Evolutionary conservation across 2,888 invertebrate species (phyloP), one percentile per base, ranked within the genome.

Genomic region (Anthophora plumipes): DNA sequence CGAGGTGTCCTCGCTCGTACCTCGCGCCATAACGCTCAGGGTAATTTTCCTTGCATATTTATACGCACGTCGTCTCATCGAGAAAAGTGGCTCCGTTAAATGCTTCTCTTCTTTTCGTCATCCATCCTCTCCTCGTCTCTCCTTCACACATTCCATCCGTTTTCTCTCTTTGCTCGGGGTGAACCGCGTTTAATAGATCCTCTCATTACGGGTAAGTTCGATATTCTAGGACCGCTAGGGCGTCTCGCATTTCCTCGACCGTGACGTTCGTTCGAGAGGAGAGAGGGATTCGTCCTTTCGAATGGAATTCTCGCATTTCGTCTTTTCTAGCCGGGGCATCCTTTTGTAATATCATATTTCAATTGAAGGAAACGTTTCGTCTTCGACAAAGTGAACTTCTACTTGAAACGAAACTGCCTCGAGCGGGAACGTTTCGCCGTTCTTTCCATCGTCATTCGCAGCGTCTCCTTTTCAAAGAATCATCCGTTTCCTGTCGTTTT

Each of bases 11-110:
- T 85, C 77, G 73, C 59, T 57, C 57, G 72, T 83, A 75, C 48
- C 80, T 82, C 78, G 70, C 70, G 78, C 79, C 61, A 61, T 71
- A 71, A 73, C 73, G 79, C 81, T 73, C 52, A 54, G 78, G 78
- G 80, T 87, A 88, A 88, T 87, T 87, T 87, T 79, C 84, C 83
- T 84, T 85, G 82, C 88, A 89, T 88, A 88, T 88, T 88, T 87
- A 88, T 88, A 85, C 81, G 70, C 86, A 77, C 84, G 84, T 82
- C 84, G 84, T 82, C 70, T 86, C 82, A 72, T 80, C 77, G 70
- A 80, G 77, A 77, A 81, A 83, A 87, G 71, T 85, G 67, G 41
- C 85, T 66, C 55, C 73, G 73, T 79, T 87, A 86, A 86, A 85
- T 72, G 74, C 59, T 75, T 37, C 67, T 71, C 60, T 55, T 48